Base-by-base conservation (phyloP, 2,113 vertebrate species). In the Tragelaphus scriptus region DNA sequence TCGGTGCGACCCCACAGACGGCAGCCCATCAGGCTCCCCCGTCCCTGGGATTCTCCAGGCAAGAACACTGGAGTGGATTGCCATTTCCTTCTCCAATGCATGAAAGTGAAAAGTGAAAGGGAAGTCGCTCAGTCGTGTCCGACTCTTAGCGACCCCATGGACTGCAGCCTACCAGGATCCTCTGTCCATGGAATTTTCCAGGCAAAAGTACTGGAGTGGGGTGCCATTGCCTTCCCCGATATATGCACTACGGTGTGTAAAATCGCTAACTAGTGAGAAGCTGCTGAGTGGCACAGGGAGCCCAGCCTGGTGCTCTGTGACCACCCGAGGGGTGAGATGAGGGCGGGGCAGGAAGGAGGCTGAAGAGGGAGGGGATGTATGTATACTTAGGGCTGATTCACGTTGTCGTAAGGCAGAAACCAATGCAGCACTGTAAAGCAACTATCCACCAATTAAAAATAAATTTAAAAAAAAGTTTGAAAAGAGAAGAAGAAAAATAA, bases 241-340 rank as follows among this genome's bases (percentile, higher is more conserved):
- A 26, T 26, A 14, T 7, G 40, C 21, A 14, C 23, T 25, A 14
- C 1, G 6, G 12, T 77, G 40, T 44, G 23, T 44, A 7, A 25
- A 44, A 44, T 0, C 25, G 71, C 3, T 6, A 14, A 6, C 36
- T 77, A 14, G 23, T 7, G 21, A 44, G 71, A 77, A 44, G n/a
- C 36, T 25, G 23, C 71, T 77, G 71, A 25, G 23, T 3, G 14
- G 36, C 40, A 14, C 11, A 44, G 7, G 40, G 71, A 44, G 12
- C 71, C 26, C 71, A 44, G 71, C 36, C 40, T 7, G 36, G 71
- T 3, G 36, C 36, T 44, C 71, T 2, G 68, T 75, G 71, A 23
- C 0, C 1, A 13, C 71, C 71, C 0, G 6, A 44, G 71, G 36
- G 21, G 23, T 44, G 36, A 3, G 11, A 25, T 14, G 36, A 21